Evolutionary conservation across 2,113 vertebrate species (phyloP), one percentile per base, ranked within the genome.

Genomic region (Chinchilla lanigera): DNA sequence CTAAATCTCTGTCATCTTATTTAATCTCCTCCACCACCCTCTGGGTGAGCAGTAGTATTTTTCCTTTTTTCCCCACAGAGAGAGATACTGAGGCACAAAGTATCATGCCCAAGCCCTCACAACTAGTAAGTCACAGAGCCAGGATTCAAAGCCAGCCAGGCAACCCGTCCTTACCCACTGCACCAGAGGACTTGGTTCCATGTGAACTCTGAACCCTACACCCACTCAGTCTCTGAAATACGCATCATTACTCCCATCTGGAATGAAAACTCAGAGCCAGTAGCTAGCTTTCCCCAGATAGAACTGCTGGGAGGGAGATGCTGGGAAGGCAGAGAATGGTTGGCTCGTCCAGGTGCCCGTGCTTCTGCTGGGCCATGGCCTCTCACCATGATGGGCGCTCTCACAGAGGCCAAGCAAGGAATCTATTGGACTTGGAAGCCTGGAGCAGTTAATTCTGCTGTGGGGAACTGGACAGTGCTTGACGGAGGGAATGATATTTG

Each of bases 401-500:
- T 24, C 33, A 3, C 1, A 1, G 89, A 71, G 50, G 33, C 61
- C 10, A 4, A 38, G 10, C 54, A 90, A 56, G 41, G 44, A 26
- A 56, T 58, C 77, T 19, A 0, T 0, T 38, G 90, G 77, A 35
- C 7, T n/a, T 47, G 84, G 58, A 60, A 75, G 28, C 65, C 28
- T 80, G 67, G 77, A 86, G 60, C 94, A 89, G 83, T 73, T 94
- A 96, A 96, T 92, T 94, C 97, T 60, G 54, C 65, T 65, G 47
- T 20, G 7, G 85, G 41, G 82, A 83, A 71, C 7, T 56, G 82
- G 95, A 58, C 22, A 24, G 0, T 9, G 69, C 87, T 96, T 86
- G 56, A 95, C 20, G 50, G 73, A 87, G 52, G 52, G 50, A 41
- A 6, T 75, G 97, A 96, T 56, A 97, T 54, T 84, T 83, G 97